These are phyloP conservation scores for Bombus vancouverensis DNA, from an alignment of 1,140 invertebrate species.

Conservation along the genomic window DNA sequence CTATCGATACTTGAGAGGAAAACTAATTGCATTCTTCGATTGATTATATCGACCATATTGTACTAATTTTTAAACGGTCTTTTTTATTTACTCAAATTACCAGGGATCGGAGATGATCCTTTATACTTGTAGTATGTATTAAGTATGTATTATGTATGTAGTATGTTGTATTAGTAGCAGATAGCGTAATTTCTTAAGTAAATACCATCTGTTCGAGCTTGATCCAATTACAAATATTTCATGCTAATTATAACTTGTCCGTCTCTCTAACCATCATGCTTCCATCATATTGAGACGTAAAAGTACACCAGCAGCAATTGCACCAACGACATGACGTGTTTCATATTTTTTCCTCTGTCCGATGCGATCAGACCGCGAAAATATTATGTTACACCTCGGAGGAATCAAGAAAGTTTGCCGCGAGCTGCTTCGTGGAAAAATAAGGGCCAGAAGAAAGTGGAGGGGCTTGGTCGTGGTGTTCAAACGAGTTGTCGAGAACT, in stretches of 20 bases:
- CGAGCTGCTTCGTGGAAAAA: constrained; percentile 50
- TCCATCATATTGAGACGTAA: neutral
- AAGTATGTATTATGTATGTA: no score
- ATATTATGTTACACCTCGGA: constrained; percentile 65
- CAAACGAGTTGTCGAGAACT: constrained; percentile 70
- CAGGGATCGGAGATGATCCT: no score
- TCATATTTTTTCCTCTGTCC: neutral
- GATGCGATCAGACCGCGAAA: constrained; percentile 56
- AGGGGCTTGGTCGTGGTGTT: constrained; percentile 60
- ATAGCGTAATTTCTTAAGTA: neutral
- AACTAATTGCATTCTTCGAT: neutral
- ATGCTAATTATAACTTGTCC: neutral
- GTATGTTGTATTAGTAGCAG: neutral
- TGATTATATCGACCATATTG: no score
- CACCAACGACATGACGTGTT: neutral
- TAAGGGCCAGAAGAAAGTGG: constrained; percentile 45
- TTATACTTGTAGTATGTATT: no score
- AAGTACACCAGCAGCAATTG: neutral
- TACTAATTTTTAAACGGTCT: no score
- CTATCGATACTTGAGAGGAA: neutral
- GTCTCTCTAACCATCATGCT: neutral
- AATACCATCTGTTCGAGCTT: neutral
- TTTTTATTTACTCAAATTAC: no score
- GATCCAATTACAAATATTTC: neutral
- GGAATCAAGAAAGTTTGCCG: constrained; percentile 59